Conservation (phyloP, 37 sponge, comb jelly and placozoan genomes). For the Aphrocallistes beatrix region DNA sequence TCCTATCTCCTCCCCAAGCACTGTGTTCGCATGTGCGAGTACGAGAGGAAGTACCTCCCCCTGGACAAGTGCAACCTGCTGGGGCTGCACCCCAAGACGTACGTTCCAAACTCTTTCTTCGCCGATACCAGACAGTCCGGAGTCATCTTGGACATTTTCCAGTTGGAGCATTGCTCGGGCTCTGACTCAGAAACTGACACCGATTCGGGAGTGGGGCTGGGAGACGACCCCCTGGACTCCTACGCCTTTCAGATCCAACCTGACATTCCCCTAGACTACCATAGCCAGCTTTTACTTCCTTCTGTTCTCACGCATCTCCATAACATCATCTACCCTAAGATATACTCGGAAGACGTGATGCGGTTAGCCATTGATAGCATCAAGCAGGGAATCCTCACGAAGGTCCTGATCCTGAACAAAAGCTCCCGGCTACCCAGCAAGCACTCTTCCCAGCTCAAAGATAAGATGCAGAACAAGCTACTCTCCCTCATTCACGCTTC, state of each 20-base stretch:
- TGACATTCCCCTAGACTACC: background rate
- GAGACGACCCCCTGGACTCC: background rate
- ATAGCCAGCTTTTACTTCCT: background rate
- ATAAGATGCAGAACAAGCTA: background rate
- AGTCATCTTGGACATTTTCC: background rate
- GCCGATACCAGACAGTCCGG: background rate
- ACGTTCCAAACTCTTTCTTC: background rate
- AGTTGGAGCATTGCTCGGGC: background rate
- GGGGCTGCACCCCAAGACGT: background rate
- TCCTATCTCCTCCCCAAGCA: background rate
- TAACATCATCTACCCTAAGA: conserved; percentile 1
- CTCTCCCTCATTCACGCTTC: background rate
- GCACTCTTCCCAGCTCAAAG: background rate
- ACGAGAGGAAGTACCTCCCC: background rate
- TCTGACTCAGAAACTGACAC: background rate
- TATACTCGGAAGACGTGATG: background rate
- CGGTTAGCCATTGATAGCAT: background rate
- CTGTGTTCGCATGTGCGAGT: background rate
- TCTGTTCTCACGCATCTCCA: background rate
- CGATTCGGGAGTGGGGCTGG: background rate
- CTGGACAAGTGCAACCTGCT: background rate
- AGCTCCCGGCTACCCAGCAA: background rate
- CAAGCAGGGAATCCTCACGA: conserved; percentile 1
- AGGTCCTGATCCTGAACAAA: background rate
- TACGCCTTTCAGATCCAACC: conserved; percentile 5